These are phyloP conservation scores for Percopsis omiscomaycus DNA, from an alignment of 2,797 vertebrate genomes.

Conservation along the genomic window DNA sequence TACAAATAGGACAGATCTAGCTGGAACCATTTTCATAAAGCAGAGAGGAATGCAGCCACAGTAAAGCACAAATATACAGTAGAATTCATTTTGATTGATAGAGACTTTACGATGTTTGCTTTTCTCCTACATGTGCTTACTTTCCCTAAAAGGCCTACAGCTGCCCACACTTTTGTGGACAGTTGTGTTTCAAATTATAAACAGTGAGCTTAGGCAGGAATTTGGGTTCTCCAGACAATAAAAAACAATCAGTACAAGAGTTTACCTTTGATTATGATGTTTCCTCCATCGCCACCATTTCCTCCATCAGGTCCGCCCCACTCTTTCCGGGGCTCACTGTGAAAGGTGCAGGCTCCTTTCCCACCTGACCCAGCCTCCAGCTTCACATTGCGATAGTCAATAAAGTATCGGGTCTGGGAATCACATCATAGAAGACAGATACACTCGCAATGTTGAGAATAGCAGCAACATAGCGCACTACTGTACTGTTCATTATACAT, in stretches of 20 bases:
- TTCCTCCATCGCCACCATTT: conserved; percentile 89
- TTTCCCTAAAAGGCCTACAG: too few relatives aligned
- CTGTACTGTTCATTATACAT: not conserved
- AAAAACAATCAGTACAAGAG: too few relatives aligned
- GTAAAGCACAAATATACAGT: not conserved
- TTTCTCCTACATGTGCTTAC: too few relatives aligned
- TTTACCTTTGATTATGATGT: conserved; percentile 61
- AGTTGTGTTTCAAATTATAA: too few relatives aligned
- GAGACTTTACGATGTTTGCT: too few relatives aligned
- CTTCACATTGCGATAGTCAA: conserved; percentile 85
- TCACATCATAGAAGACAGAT: not conserved
- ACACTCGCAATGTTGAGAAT: too few relatives aligned
- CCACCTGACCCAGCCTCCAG: conserved; percentile 87
- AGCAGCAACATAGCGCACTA: too few relatives aligned
- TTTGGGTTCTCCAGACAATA: too few relatives aligned
- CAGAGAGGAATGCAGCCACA: not conserved
- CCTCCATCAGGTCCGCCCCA: conserved; percentile 95
- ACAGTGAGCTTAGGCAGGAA: too few relatives aligned
- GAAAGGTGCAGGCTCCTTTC: conserved; percentile 82
- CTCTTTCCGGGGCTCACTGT: conserved; percentile 93
- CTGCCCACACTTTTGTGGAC: too few relatives aligned
- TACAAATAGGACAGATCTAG: conserved; percentile 1
- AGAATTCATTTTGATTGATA: too few relatives aligned
- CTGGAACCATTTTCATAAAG: not conserved
- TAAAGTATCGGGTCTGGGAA: conserved; percentile 84